Conservation (phyloP, 2,888 invertebrate genomes). For the Pseudococcus jackbeardsleyi region DNA sequence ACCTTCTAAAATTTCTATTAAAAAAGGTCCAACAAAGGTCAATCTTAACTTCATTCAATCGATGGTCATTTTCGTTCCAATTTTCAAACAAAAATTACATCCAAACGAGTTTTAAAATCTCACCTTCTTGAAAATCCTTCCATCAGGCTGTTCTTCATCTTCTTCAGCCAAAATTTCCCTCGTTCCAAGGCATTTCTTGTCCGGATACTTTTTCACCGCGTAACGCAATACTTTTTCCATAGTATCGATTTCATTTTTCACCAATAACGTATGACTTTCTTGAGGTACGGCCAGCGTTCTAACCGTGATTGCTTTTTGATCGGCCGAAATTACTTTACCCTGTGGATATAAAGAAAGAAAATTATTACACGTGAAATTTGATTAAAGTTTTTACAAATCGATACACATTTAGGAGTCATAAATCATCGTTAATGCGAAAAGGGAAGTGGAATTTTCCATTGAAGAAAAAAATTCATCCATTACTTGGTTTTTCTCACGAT, state of each 20-base stretch:
- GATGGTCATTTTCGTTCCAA: too few relatives aligned
- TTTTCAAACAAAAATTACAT: too few relatives aligned
- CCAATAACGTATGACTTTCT: conserved; percentile 79
- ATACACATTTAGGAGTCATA: neutral
- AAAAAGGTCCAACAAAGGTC: too few relatives aligned
- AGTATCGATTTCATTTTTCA: conserved; percentile 83
- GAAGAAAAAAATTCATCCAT: neutral
- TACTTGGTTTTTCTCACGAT: neutral
- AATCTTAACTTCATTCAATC: too few relatives aligned
- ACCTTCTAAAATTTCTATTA: too few relatives aligned
- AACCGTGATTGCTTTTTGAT: conserved; percentile 79
- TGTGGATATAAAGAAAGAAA: neutral
- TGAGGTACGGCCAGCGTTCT: conserved; percentile 80
- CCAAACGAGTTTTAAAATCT: neutral
- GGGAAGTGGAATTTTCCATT: neutral
- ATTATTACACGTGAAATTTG: neutral
- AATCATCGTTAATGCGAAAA: neutral
- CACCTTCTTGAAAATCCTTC: conserved; percentile 95
- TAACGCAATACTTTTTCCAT: conserved; percentile 87
- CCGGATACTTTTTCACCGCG: conserved; percentile 81
- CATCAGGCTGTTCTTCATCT: conserved; percentile 94
- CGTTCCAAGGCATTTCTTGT: conserved; percentile 87
- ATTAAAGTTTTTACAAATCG: neutral
- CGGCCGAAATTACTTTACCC: conserved; percentile 74
- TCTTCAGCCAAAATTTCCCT: conserved; percentile 92